Evolutionary conservation across 1,140 invertebrate species (phyloP), one percentile per base, ranked within the genome.

Genomic region (Drosophila nigromelanica): DNA sequence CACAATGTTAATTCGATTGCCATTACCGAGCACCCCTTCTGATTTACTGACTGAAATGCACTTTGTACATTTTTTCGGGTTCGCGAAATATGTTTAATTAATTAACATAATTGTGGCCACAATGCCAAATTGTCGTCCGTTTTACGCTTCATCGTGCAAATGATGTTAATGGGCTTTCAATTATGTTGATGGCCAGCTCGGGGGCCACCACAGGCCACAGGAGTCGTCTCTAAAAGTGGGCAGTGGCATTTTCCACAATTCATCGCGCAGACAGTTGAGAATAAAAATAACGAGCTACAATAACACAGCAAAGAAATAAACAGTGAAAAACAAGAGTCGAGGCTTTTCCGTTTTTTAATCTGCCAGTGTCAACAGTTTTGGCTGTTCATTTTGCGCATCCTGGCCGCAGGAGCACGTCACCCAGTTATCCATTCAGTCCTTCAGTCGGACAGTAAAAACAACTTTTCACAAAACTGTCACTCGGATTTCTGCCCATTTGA

Each of bases 401-500:
- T 52, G 40, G 30, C 39, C 69, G 61, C 68, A 56, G 35, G 64
- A 54, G 18, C 39, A 67, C 60, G 70, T 73, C 67, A 66, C 14
- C 27, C 37, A 33, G 50, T 15, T 40, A 37, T 14, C 45, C 68
- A 61, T 40, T 40, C 54, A 50, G 60, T 47, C n/a, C 33, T 15
- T 51, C 50, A 33, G 50, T 61, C 18, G n/a, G 50, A 15, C 27
- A 67, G 64, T 76, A 76, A 69, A 76, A 70, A 43, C 52, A 83
- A 80, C 80, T 86, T 86, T 80, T 76, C 68, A 74, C 30, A 63
- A 86, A 70, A 67, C 74, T 86, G 81, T 85, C 81, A 86, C 77
- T 61, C 50, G 82, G 81, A 86, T 76, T 83, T 80, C 61, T 77
- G 81, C 73, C 76, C 77, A 86, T 86, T 86, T 83, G 81, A 86